Evolutionary conservation across 2,797 vertebrate species (phyloP).

Genomic region (Australoheros facetus): DNA sequence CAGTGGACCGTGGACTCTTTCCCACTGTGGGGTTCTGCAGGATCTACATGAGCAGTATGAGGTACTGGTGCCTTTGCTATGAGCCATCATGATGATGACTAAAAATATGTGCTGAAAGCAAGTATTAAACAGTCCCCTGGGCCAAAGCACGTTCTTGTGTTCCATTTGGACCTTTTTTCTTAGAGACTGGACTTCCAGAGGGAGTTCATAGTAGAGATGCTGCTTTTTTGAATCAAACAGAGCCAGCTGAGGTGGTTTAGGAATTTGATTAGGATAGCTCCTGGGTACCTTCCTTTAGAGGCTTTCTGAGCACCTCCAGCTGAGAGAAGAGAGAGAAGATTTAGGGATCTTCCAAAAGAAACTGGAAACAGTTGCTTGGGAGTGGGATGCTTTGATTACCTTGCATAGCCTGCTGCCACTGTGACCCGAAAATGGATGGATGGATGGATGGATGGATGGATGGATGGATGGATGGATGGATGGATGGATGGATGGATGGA

Average conservation of each 20-base stretch:
- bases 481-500: too few relatives aligned
- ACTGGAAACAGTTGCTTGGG: background rate
- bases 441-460: background rate
- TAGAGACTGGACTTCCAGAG: background rate
- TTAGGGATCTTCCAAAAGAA: background rate
- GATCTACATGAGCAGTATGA: background rate
- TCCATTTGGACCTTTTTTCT: background rate
- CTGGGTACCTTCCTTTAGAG: background rate
- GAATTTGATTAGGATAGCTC: background rate
- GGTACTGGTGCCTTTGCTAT: background rate
- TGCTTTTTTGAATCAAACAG: background rate
- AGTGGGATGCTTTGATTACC: background rate
- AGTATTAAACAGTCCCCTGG: background rate
- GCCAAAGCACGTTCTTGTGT: background rate
- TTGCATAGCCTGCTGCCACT: background rate
- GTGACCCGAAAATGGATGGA: background rate
- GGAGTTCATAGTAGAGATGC: fast-evolving
- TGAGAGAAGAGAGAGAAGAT: background rate
- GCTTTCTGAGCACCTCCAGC: background rate
- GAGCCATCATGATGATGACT: background rate
- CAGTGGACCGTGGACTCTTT: background rate
- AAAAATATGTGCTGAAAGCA: background rate
- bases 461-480: too few relatives aligned
- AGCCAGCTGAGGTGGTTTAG: background rate
- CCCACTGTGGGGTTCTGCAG: background rate